These are phyloP conservation scores for Chunga burmeisteri DNA, from an alignment of 2,113 vertebrate genomes.

Conservation along the genomic window DNA sequence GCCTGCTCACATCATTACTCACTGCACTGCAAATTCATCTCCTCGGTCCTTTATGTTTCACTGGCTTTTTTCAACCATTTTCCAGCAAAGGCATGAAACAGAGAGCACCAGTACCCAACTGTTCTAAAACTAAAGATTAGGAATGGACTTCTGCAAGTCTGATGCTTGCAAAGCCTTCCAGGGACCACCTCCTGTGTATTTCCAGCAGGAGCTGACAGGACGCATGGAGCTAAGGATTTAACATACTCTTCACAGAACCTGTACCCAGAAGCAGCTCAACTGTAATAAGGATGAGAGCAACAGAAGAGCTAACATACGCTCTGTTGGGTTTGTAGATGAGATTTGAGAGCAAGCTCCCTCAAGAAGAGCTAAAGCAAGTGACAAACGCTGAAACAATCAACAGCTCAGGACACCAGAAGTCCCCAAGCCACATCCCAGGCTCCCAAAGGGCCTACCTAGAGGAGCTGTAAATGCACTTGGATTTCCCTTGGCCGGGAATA, in stretches of 20 bases:
- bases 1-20: constrained; percentile 35
- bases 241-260: background rate
- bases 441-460: background rate
- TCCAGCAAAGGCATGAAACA: background rate
- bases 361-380: background rate
- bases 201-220: background rate
- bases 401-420: background rate
- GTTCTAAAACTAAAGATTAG: background rate
- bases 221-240: background rate
- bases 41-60: background rate
- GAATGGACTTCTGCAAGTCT: background rate
- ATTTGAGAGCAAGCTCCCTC: background rate
- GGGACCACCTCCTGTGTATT: background rate
- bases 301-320: background rate
- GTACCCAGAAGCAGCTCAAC: background rate
- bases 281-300: background rate
- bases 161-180: background rate
- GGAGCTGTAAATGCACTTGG: background rate
- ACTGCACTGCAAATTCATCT: background rate
- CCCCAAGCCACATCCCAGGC: background rate
- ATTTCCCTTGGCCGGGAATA: background rate
- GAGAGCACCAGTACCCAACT: background rate
- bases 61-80: background rate
- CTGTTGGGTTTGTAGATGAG: background rate
- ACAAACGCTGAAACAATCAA: background rate